Evolutionary conservation across 2,888 invertebrate genomes (phyloP).

Genomic region (Cheilosia variabilis): DNA sequence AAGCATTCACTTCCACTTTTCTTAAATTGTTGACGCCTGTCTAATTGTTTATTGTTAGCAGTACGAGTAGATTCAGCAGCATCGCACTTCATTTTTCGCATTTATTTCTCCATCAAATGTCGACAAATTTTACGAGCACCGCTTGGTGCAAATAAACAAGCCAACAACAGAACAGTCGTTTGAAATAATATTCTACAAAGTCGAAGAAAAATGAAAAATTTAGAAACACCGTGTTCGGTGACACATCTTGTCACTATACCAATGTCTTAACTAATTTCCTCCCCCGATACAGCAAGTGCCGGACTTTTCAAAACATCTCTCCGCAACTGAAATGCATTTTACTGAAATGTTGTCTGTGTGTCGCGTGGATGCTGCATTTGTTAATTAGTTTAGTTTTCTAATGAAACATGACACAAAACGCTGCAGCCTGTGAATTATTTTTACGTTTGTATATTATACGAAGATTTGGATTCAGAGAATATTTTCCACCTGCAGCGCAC

Average conservation of each 20-base stretch:
- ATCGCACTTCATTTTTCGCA: background rate
- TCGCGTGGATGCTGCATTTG: constrained; percentile 47
- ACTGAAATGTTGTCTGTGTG: background rate
- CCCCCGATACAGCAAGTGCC: constrained; percentile 7
- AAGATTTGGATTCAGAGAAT: constrained; percentile 21
- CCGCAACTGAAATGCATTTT: background rate
- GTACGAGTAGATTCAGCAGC: background rate
- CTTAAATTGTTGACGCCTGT: background rate
- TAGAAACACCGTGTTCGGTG: constrained; percentile 28
- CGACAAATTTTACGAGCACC: constrained; percentile 27
- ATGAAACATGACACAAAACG: constrained; percentile 55
- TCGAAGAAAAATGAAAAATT: constrained; percentile 10
- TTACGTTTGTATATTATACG: constrained; percentile 15
- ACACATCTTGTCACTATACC: constrained; percentile 34
- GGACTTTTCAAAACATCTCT: background rate
- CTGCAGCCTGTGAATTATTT: constrained; percentile 47
- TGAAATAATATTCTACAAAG: constrained; percentile 10
- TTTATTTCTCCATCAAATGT: constrained; percentile 29
- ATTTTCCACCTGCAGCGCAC: constrained; percentile 51
- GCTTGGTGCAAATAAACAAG: constrained; percentile 11
- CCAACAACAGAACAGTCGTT: background rate
- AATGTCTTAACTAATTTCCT: constrained; percentile 29
- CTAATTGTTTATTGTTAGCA: background rate
- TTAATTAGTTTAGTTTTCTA: constrained; percentile 51
- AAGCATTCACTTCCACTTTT: background rate